Conservation (phyloP, 23 tunicate species). For the Ascidia mentula region DNA sequence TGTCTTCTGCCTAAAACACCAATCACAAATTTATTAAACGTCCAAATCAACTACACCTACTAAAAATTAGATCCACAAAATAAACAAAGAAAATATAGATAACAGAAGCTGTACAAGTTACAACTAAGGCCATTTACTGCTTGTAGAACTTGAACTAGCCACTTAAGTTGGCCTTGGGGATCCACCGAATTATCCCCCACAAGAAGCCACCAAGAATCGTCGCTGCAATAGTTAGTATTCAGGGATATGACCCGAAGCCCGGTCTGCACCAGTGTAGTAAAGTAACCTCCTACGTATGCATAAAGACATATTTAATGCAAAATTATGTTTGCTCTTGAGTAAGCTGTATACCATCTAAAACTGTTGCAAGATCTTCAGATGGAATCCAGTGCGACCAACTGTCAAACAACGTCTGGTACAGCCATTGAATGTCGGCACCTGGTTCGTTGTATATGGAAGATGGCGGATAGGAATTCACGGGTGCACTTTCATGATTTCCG, state of each 20-base stretch:
- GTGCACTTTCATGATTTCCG: slow-evolving; percentile 96
- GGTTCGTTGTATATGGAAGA: slow-evolving; percentile 58
- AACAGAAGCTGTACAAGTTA: not conserved
- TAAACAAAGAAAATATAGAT: too few relatives aligned
- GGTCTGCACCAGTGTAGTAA: slow-evolving; percentile 57
- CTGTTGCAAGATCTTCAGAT: slow-evolving; percentile 47
- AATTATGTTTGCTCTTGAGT: not conserved
- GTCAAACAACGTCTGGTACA: slow-evolving; percentile 50
- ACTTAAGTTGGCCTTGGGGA: slow-evolving; percentile 70
- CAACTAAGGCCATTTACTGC: slow-evolving; percentile 6
- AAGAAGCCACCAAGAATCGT: slow-evolving; percentile 88
- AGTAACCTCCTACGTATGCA: slow-evolving; percentile 45
- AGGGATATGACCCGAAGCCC: slow-evolving; percentile 85
- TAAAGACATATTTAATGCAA: not conserved
- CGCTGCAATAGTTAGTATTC: slow-evolving; percentile 92
- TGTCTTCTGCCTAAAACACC: slow-evolving; percentile 51
- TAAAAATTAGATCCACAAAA: not conserved
- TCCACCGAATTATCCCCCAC: slow-evolving; percentile 72
- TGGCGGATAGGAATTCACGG: slow-evolving; percentile 93
- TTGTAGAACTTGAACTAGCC: slow-evolving; percentile 70
- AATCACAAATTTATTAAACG: not conserved
- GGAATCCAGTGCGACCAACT: slow-evolving; percentile 91
- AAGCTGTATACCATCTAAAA: slow-evolving; percentile 20
- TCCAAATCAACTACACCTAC: too few relatives aligned
- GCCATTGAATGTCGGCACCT: slow-evolving; percentile 69